Conservation (phyloP, 64 coral and sea anemone species). For the Trachythela sp. region DNA sequence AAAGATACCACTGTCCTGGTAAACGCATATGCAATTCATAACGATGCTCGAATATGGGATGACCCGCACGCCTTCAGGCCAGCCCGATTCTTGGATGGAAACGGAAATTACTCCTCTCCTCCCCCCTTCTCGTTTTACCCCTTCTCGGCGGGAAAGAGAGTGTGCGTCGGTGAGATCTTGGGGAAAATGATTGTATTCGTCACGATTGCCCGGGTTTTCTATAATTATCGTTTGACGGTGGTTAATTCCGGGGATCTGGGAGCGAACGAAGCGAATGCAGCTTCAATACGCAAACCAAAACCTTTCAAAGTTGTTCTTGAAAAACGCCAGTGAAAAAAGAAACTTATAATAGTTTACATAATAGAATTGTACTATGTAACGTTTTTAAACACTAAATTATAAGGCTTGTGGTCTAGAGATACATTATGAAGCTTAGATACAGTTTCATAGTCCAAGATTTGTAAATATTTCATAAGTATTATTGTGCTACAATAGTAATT, state of each 20-base stretch:
- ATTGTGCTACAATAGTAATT: too few species aligned
- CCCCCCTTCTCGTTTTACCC: background rate
- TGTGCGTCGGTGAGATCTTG: background rate
- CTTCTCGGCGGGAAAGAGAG: background rate
- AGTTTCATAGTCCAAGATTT: too few species aligned
- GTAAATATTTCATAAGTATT: too few species aligned
- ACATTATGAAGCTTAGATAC: too few species aligned
- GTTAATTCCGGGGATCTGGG: background rate
- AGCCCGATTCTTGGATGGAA: background rate
- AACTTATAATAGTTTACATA: background rate
- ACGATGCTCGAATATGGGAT: background rate
- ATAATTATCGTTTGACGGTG: background rate
- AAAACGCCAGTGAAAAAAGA: background rate
- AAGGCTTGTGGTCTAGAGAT: too few species aligned
- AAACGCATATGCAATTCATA: background rate
- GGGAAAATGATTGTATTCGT: constrained; percentile 17
- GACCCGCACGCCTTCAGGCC: background rate
- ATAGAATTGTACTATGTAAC: too few species aligned
- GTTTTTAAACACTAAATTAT: too few species aligned
- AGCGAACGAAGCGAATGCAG: background rate
- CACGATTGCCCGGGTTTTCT: background rate
- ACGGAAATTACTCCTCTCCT: background rate
- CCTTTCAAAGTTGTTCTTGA: background rate
- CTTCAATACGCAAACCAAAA: background rate
- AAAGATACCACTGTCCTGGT: background rate